Conservation (phyloP, 2,888 invertebrate species). For the Xestia sexstrigata region DNA sequence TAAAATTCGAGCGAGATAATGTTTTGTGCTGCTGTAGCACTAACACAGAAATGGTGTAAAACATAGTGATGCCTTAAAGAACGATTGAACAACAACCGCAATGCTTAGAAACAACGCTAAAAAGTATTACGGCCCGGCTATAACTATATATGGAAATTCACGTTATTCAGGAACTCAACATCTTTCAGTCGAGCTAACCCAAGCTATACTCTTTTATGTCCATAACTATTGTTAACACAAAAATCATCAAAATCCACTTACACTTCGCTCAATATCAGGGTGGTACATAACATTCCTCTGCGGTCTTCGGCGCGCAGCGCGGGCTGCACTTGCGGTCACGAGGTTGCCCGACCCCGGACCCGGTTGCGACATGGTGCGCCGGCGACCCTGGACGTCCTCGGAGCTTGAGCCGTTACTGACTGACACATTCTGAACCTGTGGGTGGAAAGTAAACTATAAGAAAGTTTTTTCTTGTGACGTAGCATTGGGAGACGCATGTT, state of each 20-base stretch:
- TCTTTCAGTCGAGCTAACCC: not conserved
- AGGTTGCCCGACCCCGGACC: slow-evolving; percentile 81
- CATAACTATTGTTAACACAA: not conserved
- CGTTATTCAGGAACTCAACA: not conserved
- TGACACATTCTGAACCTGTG: slow-evolving; percentile 80
- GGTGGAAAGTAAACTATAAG: not conserved
- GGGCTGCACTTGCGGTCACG: slow-evolving; percentile 81
- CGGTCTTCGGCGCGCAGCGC: slow-evolving; percentile 80
- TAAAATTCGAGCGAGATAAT: not conserved
- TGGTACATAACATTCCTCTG: slow-evolving; percentile 83
- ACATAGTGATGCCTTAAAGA: not conserved
- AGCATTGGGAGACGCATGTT: not conserved
- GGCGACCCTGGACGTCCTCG: slow-evolving; percentile 72
- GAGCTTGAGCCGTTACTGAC: slow-evolving; percentile 67
- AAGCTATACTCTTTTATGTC: too few species aligned
- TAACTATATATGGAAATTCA: not conserved
- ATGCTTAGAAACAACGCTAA: not conserved
- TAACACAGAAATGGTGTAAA: not conserved
- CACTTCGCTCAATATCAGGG: slow-evolving; percentile 76
- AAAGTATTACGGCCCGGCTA: too few species aligned
- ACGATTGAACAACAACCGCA: not conserved
- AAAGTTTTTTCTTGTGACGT: not conserved
- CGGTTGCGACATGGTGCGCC: slow-evolving; percentile 85
- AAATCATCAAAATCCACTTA: slow-evolving; percentile 64
- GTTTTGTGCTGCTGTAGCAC: not conserved